These are phyloP conservation scores for Apolygus lucorum DNA, from an alignment of 1,140 invertebrate genomes.

Conservation along the genomic window DNA sequence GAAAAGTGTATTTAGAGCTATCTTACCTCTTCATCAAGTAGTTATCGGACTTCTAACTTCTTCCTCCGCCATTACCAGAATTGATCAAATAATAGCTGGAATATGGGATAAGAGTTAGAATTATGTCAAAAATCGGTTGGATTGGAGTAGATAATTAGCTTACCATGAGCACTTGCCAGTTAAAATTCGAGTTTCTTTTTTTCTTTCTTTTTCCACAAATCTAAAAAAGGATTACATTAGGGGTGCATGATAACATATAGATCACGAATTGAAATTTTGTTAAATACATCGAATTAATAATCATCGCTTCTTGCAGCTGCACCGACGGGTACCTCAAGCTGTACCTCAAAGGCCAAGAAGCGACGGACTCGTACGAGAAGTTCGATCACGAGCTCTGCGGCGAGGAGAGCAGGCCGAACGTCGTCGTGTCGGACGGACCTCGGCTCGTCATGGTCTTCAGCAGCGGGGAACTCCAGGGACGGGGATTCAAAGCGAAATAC, in stretches of 20 bases:
- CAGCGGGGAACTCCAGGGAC: constrained; percentile 76
- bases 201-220: background rate
- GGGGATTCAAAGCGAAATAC: constrained; percentile 85
- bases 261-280: background rate
- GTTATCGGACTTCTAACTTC: too few relatives aligned
- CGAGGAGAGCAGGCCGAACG: constrained; percentile 43
- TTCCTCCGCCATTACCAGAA: too few relatives aligned
- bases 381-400: constrained; percentile 89
- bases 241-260: background rate
- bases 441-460: constrained; percentile 87
- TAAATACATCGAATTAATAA: background rate
- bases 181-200: background rate
- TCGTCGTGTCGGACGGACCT: constrained; percentile 77
- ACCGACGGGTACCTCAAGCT: constrained; percentile 84
- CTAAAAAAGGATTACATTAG: background rate
- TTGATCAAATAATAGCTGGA: too few relatives aligned
- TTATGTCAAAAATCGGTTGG: too few relatives aligned
- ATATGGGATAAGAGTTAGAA: too few relatives aligned
- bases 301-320: constrained; percentile 60
- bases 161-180: too few relatives aligned
- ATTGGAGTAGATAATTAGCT: too few relatives aligned
- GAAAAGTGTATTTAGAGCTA: too few relatives aligned
- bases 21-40: too few relatives aligned
- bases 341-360: constrained; percentile 85
- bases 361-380: constrained; percentile 85